These are phyloP conservation scores for Andrena camellia DNA, from an alignment of 2,888 invertebrate species.

Conservation along the genomic window DNA sequence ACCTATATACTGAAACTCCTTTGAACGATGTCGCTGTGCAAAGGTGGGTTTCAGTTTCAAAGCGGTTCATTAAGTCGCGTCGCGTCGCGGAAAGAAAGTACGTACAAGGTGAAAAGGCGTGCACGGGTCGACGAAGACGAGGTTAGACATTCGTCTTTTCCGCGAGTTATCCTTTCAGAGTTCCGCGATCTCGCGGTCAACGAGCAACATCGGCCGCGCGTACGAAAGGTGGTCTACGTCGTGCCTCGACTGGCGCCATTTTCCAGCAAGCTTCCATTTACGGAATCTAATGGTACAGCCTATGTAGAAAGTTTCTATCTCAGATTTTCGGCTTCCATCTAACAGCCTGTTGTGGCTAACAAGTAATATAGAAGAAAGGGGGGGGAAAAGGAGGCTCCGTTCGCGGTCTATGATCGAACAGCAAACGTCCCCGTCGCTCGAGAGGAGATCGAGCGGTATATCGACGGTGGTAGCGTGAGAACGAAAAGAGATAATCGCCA, in stretches of 20 bases:
- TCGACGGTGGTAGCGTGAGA: slow-evolving; percentile 46
- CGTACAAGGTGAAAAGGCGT: neutral
- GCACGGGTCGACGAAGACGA: slow-evolving; percentile 48
- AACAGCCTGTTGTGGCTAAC: too few species aligned
- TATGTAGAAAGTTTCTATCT: slow-evolving; percentile 66
- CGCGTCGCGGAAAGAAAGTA: neutral
- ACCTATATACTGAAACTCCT: slow-evolving; percentile 1
- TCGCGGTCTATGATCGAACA: neutral
- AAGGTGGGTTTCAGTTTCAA: slow-evolving; percentile 8
- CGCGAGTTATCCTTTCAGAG: slow-evolving; percentile 9
- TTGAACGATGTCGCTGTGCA: slow-evolving; percentile 10
- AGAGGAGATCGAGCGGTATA: neutral
- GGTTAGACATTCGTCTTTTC: slow-evolving; percentile 49
- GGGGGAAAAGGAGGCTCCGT: neutral
- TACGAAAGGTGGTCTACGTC: slow-evolving; percentile 75
- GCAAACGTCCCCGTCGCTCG: too few species aligned
- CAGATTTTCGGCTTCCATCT: slow-evolving; percentile 5
- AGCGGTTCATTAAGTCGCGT: slow-evolving; percentile 31
- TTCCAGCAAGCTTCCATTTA: slow-evolving; percentile 78
- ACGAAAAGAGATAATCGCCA: slow-evolving; percentile 26
- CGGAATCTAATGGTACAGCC: slow-evolving; percentile 71
- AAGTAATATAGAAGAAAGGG: neutral
- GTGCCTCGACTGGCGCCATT: slow-evolving; percentile 71
- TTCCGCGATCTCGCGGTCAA: slow-evolving; percentile 21
- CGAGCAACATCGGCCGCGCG: slow-evolving; percentile 56